These are phyloP conservation scores for Fopius arisanus DNA, from an alignment of 1,140 invertebrate genomes.

Conservation along the genomic window DNA sequence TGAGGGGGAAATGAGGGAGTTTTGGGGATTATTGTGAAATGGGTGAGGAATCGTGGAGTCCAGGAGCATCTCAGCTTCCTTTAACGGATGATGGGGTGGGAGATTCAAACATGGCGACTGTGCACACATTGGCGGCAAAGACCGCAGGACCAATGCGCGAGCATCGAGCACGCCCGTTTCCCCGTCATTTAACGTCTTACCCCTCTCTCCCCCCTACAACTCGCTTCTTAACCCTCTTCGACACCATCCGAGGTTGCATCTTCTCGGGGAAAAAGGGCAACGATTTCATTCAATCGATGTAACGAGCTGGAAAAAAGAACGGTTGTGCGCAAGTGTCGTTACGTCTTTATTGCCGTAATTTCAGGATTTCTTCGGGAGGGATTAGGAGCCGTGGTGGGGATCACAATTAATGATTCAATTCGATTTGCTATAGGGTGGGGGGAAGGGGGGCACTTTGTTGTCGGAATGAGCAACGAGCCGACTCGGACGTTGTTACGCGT, in stretches of 20 bases:
- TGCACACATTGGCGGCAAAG: constrained; percentile 50
- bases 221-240: too few relatives aligned
- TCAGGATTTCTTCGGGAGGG: not conserved
- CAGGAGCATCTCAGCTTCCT: not conserved
- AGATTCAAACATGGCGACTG: constrained; percentile 61
- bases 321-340: not conserved
- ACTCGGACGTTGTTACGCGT: constrained; percentile 26
- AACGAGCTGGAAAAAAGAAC: not conserved
- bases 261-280: not conserved
- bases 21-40: not conserved
- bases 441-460: not conserved
- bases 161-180: constrained; percentile 54
- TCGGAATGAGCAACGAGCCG: constrained; percentile 30
- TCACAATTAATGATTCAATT: not conserved
- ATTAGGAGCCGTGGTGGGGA: too few relatives aligned
- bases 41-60: not conserved
- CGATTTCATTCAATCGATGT: constrained; percentile 4
- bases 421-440: not conserved
- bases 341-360: not conserved
- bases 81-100: constrained; percentile 36
- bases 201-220: too few relatives aligned
- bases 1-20: too few relatives aligned
- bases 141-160: constrained; percentile 57
- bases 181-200: constrained; percentile 39
- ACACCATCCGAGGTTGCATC: not conserved